These are phyloP conservation scores for Perca fluviatilis DNA, from an alignment of 2,113 vertebrate species.

Conservation along the genomic window DNA sequence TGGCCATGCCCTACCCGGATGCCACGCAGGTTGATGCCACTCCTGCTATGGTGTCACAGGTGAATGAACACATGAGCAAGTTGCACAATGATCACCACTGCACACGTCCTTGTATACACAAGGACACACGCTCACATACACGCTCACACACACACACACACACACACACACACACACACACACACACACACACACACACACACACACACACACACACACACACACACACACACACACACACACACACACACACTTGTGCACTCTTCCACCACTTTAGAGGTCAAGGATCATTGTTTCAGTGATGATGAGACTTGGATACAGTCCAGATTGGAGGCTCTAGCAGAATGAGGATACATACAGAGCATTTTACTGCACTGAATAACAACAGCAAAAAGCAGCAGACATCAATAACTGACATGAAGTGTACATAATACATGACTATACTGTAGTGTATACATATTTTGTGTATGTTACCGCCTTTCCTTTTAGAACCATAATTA, in stretches of 20 bases:
- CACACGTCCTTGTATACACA: conserved; percentile 5
- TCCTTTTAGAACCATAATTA: not conserved
- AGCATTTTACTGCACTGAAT: not conserved
- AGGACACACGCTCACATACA: not conserved
- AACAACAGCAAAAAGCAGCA: not conserved
- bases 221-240: not conserved
- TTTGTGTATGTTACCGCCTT: not conserved
- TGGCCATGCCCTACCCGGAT: conserved; percentile 89
- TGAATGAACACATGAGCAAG: conserved; percentile 60
- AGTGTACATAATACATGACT: not conserved
- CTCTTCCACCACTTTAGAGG: conserved; percentile 1
- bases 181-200: not conserved
- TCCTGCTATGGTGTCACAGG: conserved; percentile 92
- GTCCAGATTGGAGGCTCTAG: conserved; percentile 4
- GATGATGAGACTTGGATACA: not conserved
- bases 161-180: not conserved
- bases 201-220: not conserved
- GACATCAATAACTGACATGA: conserved; percentile 18
- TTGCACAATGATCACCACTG: not conserved
- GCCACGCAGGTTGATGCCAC: conserved; percentile 93
- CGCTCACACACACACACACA: not conserved
- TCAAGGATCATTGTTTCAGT: not conserved
- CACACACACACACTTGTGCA: not conserved
- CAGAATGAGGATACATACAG: conserved; percentile 8
- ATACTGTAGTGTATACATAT: not conserved